Conservation (phyloP, 2,888 invertebrate genomes). For the Tipula unca region DNA sequence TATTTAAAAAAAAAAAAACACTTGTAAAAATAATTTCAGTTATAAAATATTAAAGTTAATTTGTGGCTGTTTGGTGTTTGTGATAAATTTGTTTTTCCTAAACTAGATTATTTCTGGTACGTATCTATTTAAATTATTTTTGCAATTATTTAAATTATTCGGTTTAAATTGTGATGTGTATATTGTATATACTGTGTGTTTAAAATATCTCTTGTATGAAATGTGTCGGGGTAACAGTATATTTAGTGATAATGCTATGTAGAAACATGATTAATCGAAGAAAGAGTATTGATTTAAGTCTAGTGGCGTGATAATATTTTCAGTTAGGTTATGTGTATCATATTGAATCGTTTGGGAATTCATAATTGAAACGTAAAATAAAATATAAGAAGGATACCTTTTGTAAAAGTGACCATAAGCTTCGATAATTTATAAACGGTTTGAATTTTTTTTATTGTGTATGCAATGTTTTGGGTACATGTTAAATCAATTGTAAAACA, state of each 20-base stretch:
- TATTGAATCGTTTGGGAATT: background rate
- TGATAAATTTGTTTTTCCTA: background rate
- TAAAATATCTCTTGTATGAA: no score
- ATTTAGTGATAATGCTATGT: background rate
- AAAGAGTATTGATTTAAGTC: background rate
- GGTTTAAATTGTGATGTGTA: background rate
- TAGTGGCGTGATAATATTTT: slow-evolving; percentile 2
- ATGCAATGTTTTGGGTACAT: no score
- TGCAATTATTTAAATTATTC: background rate
- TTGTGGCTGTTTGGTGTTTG: background rate
- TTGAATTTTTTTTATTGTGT: no score
- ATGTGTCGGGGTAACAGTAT: background rate
- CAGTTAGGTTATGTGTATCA: background rate
- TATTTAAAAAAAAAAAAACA: background rate
- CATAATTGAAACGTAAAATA: background rate
- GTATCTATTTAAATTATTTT: background rate
- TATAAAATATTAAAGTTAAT: background rate
- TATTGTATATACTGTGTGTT: background rate
- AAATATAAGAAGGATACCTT: no score
- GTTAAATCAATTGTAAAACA: no score
- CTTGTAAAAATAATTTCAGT: background rate
- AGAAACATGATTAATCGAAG: background rate
- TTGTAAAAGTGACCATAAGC: no score
- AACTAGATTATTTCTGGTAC: background rate
- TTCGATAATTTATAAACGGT: no score